Conservation (phyloP, 2,113 vertebrate species). For the Perccottus glenii region DNA sequence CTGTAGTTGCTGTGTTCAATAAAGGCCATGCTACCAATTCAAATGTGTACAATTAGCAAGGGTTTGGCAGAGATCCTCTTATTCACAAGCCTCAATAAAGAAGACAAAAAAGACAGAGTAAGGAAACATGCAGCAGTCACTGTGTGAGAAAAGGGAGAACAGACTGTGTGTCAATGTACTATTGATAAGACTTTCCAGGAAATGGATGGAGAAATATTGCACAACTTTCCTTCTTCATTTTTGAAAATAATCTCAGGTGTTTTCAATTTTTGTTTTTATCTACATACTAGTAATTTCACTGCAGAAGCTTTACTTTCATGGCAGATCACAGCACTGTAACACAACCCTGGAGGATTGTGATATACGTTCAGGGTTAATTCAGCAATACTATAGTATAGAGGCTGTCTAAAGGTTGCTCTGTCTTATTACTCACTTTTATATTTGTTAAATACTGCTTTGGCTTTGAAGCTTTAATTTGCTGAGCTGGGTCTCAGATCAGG, state of each 20-base stretch:
- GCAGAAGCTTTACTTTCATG: too few species aligned
- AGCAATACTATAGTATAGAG: too few species aligned
- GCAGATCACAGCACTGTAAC: background rate
- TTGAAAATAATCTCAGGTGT: background rate
- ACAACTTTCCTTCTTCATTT: background rate
- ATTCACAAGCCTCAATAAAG: constrained; percentile 48
- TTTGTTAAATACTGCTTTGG: too few species aligned
- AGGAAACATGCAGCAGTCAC: constrained; percentile 21
- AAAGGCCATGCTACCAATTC: constrained; percentile 62
- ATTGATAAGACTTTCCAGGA: constrained; percentile 5
- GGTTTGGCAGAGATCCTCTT: constrained; percentile 56
- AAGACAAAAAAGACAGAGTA: constrained; percentile 27
- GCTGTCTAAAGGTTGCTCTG: too few species aligned
- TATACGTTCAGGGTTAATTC: background rate
- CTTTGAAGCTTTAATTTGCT: too few species aligned
- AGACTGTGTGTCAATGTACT: constrained; percentile 16
- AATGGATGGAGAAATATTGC: constrained; percentile 15
- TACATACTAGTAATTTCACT: too few species aligned
- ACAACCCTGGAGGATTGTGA: background rate
- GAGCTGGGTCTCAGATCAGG: too few species aligned
- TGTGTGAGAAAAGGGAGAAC: constrained; percentile 26
- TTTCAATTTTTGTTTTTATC: too few species aligned
- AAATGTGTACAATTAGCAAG: constrained; percentile 45
- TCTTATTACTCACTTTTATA: too few species aligned
- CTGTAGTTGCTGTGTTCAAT: constrained; percentile 47